Evolutionary conservation across 2,113 vertebrate species (phyloP), one percentile per base, ranked within the genome.

Genomic region (Delphinapterus leucas): DNA sequence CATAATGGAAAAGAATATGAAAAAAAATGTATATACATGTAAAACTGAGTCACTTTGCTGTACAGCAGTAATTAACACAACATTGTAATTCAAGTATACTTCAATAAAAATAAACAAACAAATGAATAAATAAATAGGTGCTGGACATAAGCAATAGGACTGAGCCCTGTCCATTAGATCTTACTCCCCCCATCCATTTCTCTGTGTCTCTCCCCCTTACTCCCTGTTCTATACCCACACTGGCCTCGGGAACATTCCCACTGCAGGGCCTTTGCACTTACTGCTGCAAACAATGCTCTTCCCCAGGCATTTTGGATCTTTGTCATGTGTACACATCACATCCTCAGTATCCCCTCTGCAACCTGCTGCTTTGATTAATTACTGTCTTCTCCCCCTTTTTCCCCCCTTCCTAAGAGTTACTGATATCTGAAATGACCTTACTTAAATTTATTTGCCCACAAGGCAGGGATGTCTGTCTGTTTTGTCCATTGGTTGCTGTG

Each of bases 161-260:
- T 82, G 36, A 60, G 49, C 28, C 33, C 25, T 6, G 2, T 38
- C 44, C 9, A 10, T 8, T n/a, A 58, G 36, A 41, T 17, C 49
- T 33, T n/a, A 18, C n/a, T 41, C 15, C 20, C 13, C 1, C 1
- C 9, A 7, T 2, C 38, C 11, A 6, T 8, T 36, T 38, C 53
- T 83, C 14, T 28, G 28, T 26, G 13, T 77, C 2, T 90, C 58
- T 61, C 31, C 25, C 4, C 8, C 33, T 38, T 6, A 26, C 58
- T 36, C 12, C 10, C 6, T 15, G 4, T 38, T 36, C 41, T 15
- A 10, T 10, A 23, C 10, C 33, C 74, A 90, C 31, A 21, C 33
- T 36, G 15, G 60, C 58, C 41, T 74, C 68, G 23, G 55, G 31
- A 13, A 47, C 31, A 6, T 70, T 70, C 28, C 77, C 17, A 77